Evolutionary conservation across 2,797 vertebrate genomes (phyloP), one percentile per base, ranked within the genome.

Genomic region (Protosalanx chinensis): DNA sequence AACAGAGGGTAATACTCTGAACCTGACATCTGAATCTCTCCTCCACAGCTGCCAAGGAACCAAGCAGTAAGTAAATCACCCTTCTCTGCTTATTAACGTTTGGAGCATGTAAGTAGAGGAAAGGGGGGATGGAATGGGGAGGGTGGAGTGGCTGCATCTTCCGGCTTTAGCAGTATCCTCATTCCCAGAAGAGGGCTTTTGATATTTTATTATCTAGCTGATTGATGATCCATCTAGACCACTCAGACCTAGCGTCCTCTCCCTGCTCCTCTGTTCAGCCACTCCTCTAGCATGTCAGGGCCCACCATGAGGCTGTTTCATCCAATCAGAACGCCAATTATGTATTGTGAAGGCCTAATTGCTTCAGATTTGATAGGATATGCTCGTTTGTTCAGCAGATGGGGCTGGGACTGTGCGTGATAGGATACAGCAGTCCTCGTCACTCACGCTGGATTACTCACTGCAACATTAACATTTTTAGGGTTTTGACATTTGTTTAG

Each of bases 141-240:
- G 41, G 12, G 41, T 46, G 10, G 41, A 46, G 41, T 12, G 12
- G 0, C 13, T 69, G 58, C 16, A 64, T 58, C 61, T 68, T 29
- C 33, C 63, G 72, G 37, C 73, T 12, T 72, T 27, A 70, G 76
- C 46, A 70, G 64, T 46, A 46, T n/a, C 4, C 33, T 12, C 51
- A 37, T 5, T 80, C 75, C 79, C 76, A 30, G 10, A 72, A 76
- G 74, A 81, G 71, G 71, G 32, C 12, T 69, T 85, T 79, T 82
- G 76, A 84, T 87, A 81, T 87, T 76, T 74, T 81, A 82, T 85
- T 85, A 86, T 71, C 71, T 77, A 78, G 64, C 67, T 75, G 81
- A 82, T 77, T 85, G 82, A 86, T 85, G 83, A 83, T 88, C 84
- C 85, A 88, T 86, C 78, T 88, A 83, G 72, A 83, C 73, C 76